Percentiles rank a stretch among this genome's conserved stretches.
Conservation (phyloP, 2,113 vertebrate species). For the Platichthys stellatus region DNA sequence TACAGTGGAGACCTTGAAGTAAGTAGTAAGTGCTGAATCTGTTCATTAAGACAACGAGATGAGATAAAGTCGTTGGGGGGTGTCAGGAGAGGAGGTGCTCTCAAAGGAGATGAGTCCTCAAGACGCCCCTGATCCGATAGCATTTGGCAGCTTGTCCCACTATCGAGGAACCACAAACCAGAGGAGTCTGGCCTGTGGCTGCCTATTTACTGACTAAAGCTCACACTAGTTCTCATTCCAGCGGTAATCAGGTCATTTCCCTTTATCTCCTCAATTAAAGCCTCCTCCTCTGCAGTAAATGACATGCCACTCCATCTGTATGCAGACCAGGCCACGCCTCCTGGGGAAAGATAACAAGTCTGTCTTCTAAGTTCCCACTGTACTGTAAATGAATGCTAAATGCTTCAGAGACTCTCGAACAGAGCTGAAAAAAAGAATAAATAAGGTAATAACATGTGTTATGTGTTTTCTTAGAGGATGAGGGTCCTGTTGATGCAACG, state of each 20-base stretch:
- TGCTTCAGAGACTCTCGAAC: not conserved
- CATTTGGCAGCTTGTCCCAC: not conserved
- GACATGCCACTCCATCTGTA: slow-evolving; percentile 50
- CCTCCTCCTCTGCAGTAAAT: slow-evolving; percentile 43
- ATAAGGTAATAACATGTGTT: not conserved
- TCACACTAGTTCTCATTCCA: slow-evolving; percentile 29
- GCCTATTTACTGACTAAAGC: slow-evolving; percentile 7
- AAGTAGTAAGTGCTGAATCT: not conserved
- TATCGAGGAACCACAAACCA: not conserved
- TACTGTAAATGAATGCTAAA: not conserved
- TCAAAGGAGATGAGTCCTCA: not conserved
- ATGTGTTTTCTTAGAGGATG: not conserved
- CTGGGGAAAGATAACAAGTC: slow-evolving; percentile 43
- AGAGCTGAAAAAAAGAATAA: not conserved
- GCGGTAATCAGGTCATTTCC: slow-evolving; percentile 34
- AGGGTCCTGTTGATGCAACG: not conserved
- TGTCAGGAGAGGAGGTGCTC: not conserved
- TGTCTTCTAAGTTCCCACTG: slow-evolving; percentile 15
- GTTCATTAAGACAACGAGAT: not conserved
- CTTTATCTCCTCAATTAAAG: slow-evolving; percentile 70
- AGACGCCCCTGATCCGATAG: not conserved
- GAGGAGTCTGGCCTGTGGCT: not conserved
- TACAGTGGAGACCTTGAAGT: not conserved
- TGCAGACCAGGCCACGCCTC: slow-evolving; percentile 40
- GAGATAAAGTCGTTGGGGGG: no score